Percentiles rank a stretch among this genome's conserved stretches.
Conservation (phyloP, 2,113 vertebrate genomes). For the Gymnocephalus cernua region DNA sequence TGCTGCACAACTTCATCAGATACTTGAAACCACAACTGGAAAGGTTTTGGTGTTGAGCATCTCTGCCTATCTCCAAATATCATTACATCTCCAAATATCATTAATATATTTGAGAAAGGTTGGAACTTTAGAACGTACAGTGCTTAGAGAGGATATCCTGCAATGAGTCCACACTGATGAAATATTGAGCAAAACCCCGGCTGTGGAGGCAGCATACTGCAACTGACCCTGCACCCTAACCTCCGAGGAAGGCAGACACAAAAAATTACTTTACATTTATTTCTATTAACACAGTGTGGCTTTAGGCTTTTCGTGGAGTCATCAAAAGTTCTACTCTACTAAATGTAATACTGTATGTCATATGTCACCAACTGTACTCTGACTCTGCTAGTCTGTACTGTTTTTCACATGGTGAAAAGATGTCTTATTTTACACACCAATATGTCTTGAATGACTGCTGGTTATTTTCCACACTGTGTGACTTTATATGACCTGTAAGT, state of each 20-base stretch:
- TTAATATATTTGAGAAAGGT: slow-evolving; percentile 13
- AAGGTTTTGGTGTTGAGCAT: slow-evolving; percentile 6
- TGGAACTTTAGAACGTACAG: not conserved
- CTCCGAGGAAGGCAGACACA: slow-evolving; percentile 11
- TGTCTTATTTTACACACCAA: not conserved
- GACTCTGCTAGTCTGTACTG: not conserved
- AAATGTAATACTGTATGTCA: not conserved
- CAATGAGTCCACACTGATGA: not conserved
- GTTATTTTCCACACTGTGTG: not conserved
- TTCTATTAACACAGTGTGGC: not conserved
- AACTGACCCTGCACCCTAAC: slow-evolving; percentile 34
- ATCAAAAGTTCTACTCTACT: not conserved
- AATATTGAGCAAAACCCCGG: slow-evolving; percentile 13
- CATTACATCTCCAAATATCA: not conserved
- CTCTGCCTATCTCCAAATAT: not conserved
- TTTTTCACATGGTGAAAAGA: not conserved
- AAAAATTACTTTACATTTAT: slow-evolving; percentile 15
- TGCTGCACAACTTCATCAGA: not conserved
- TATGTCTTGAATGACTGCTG: slow-evolving; percentile 4
- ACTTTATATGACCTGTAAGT: not conserved
- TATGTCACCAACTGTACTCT: not conserved
- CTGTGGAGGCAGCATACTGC: not conserved
- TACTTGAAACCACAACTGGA: not conserved
- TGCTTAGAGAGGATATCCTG: not conserved
- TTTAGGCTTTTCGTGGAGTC: slow-evolving; percentile 11